Evolutionary conservation across 2,888 invertebrate species (phyloP).

Genomic region (Patella caerulea): DNA sequence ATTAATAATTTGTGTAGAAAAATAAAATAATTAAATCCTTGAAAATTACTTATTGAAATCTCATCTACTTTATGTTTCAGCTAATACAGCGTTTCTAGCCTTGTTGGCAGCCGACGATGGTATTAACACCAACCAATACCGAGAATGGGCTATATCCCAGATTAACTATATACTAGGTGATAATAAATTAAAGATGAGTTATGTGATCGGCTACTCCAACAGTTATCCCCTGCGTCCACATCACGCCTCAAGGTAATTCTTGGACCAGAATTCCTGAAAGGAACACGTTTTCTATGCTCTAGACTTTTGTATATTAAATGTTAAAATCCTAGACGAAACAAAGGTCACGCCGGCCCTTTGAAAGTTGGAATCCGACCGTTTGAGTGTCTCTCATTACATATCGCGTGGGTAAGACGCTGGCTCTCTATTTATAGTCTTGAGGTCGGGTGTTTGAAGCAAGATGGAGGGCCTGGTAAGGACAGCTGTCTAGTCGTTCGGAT

Average conservation of each 20-base stretch:
- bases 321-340: too few species aligned
- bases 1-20: not conserved
- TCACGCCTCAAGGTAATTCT: slow-evolving; percentile 44
- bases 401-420: too few species aligned
- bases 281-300: too few species aligned
- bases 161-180: slow-evolving; percentile 56
- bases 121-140: slow-evolving; percentile 41
- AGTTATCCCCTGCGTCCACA: slow-evolving; percentile 48
- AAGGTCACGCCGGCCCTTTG: too few species aligned
- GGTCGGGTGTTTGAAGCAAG: too few species aligned
- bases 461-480: too few species aligned
- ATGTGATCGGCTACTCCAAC: slow-evolving; percentile 58
- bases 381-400: too few species aligned
- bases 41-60: not conserved
- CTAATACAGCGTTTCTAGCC: slow-evolving; percentile 58
- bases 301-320: too few species aligned
- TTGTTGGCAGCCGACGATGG: slow-evolving; percentile 57
- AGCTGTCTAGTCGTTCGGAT: too few species aligned
- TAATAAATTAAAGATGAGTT: slow-evolving; percentile 45
- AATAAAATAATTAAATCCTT: not conserved
- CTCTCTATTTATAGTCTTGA: too few species aligned
- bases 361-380: too few species aligned
- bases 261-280: too few species aligned
- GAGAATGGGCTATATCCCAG: slow-evolving; percentile 56
- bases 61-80: slow-evolving; percentile 33